phyloP scores from a whole-genome alignment of 2,113 vertebrate genomes.

The Boulengeromyrus knoepffleri region DNA sequence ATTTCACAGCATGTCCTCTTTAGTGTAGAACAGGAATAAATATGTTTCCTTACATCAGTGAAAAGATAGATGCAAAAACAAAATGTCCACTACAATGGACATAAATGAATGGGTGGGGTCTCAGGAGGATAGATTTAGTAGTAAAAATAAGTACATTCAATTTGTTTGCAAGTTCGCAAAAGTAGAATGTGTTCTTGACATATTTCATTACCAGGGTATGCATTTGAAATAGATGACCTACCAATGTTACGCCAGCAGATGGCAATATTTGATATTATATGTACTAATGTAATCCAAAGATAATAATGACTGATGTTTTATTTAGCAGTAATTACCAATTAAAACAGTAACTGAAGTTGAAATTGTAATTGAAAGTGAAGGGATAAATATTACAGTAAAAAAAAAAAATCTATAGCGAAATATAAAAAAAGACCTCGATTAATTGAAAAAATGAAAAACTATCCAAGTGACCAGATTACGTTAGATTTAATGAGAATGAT shows the following conservation, averaged over 20 bases:
- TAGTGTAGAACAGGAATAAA: too few relatives aligned
- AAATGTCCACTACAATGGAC: too few relatives aligned
- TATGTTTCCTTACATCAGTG: too few relatives aligned
- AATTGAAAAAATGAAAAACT: not conserved
- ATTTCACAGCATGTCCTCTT: too few relatives aligned
- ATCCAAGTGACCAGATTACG: not conserved
- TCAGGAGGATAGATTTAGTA: not conserved
- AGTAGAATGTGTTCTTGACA: not conserved
- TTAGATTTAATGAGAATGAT: not conserved
- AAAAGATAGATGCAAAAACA: too few relatives aligned
- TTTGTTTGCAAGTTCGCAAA: not conserved
- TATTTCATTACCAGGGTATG: not conserved
- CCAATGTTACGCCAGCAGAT: not conserved
- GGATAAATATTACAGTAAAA: not conserved
- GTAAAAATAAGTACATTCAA: not conserved
- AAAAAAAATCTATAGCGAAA: not conserved
- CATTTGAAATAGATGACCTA: not conserved
- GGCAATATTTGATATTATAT: not conserved
- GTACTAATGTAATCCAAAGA: not conserved
- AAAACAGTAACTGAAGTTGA: not conserved
- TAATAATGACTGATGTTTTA: not conserved
- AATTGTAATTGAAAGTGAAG: not conserved
- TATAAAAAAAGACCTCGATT: not conserved
- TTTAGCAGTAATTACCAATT: not conserved
- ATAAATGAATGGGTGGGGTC: too few relatives aligned